These are phyloP conservation scores for Ptyas mucosa DNA, from an alignment of 2,113 vertebrate genomes.

Conservation along the genomic window DNA sequence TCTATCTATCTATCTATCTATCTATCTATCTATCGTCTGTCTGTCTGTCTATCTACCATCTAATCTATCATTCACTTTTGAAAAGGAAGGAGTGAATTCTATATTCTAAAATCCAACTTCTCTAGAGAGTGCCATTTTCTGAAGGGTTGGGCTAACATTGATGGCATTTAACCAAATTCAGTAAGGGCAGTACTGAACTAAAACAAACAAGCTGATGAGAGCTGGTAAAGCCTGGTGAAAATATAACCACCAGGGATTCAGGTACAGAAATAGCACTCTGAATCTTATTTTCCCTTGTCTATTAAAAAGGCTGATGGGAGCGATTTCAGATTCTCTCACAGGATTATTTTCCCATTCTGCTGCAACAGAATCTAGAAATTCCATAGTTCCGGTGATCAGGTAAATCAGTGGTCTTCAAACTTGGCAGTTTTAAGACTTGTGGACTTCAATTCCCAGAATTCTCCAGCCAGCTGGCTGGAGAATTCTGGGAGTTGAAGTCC, in stretches of 20 bases:
- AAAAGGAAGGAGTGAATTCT: background rate
- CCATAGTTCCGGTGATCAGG: background rate
- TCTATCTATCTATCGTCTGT: no score
- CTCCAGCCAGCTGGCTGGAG: background rate
- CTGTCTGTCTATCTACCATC: no score
- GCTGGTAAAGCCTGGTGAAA: background rate
- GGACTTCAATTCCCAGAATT: no score
- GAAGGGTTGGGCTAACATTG: background rate
- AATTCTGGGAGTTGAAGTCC: no score
- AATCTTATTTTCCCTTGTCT: background rate
- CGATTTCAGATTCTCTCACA: background rate
- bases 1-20: no score
- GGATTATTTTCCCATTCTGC: background rate
- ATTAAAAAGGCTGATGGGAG: background rate
- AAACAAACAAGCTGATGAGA: background rate
- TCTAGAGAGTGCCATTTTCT: background rate
- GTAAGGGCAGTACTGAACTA: background rate
- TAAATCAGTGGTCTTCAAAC: no score
- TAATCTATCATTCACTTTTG: background rate
- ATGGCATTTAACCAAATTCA: background rate
- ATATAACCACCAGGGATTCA: background rate
- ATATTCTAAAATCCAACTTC: background rate
- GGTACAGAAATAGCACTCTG: no score
- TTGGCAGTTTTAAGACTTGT: no score
- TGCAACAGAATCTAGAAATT: background rate